Evolutionary conservation across 2,888 invertebrate species (phyloP).

Genomic region (Cylindroiulus punctatus): DNA sequence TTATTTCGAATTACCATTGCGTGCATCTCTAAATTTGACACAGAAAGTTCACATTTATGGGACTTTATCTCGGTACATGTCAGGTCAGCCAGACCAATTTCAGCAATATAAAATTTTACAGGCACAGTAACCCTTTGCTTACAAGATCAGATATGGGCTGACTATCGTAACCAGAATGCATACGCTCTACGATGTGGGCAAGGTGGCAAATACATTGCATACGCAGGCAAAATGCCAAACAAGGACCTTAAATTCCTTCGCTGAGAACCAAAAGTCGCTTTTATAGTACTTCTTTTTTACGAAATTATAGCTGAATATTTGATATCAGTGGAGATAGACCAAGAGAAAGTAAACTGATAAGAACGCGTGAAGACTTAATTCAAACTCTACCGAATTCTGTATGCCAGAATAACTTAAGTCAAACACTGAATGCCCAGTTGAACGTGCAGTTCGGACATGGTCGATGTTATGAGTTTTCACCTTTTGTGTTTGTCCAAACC

Average conservation of each 20-base stretch:
- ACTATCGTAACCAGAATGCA: constrained; percentile 17
- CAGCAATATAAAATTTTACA: constrained; percentile 46
- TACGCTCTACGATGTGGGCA: neutral
- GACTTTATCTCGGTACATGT: constrained; percentile 22
- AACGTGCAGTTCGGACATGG: too few species aligned
- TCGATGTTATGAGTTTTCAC: too few species aligned
- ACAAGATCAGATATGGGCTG: constrained; percentile 24
- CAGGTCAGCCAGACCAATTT: constrained; percentile 43
- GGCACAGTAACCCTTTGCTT: constrained; percentile 54
- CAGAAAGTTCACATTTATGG: constrained; percentile 25
- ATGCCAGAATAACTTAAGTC: too few species aligned
- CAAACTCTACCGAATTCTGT: too few species aligned
- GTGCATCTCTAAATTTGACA: constrained; percentile 37
- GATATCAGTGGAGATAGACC: neutral
- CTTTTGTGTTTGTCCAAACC: too few species aligned
- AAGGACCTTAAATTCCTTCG: constrained; percentile 23
- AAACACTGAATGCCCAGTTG: too few species aligned
- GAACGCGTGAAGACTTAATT: neutral
- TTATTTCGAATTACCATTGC: constrained; percentile 42
- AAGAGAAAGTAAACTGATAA: neutral
- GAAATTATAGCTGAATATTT: constrained; percentile 18
- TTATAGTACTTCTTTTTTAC: neutral
- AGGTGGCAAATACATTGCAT: neutral
- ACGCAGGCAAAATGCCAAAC: constrained; percentile 23
- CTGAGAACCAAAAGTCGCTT: neutral